Conservation (phyloP, 2,797 vertebrate genomes). For the Rallus crepitans region DNA sequence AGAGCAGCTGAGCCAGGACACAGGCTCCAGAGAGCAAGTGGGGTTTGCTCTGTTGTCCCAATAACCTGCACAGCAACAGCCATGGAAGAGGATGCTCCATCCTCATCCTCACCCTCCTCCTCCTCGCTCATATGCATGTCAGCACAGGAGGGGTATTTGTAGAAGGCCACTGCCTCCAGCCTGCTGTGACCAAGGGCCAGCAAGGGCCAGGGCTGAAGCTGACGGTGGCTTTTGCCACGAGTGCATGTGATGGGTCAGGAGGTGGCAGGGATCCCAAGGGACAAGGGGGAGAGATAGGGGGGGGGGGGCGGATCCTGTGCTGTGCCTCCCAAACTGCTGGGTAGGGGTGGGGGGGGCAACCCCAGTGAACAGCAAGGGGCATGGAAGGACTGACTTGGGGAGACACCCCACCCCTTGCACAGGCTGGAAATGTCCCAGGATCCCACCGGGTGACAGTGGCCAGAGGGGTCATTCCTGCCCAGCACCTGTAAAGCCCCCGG, state of each 20-base stretch:
- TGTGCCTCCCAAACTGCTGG: fast-evolving
- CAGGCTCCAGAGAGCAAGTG: background rate
- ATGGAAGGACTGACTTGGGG: fast-evolving
- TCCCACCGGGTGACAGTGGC: fast-evolving
- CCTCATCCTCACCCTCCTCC: background rate
- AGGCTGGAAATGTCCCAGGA: background rate
- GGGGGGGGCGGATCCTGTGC: background rate
- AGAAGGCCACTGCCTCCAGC: background rate
- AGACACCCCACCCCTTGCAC: background rate
- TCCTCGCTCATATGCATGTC: background rate
- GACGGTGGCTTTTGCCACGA: background rate
- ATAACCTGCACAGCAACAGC: background rate
- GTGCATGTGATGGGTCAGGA: background rate
- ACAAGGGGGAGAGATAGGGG: background rate
- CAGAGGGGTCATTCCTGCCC: fast-evolving
- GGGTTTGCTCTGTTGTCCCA: background rate
- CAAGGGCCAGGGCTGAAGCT: background rate
- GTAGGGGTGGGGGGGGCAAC: background rate
- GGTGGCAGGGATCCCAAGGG: background rate
- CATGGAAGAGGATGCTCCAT: background rate
- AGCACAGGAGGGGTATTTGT: background rate
- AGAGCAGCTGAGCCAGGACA: background rate
- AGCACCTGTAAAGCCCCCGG: background rate
- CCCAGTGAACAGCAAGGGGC: fast-evolving
- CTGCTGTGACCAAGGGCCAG: background rate